These are phyloP conservation scores for Cyprinodon variegatus DNA, from an alignment of 2,113 vertebrate genomes.

Conservation along the genomic window DNA sequence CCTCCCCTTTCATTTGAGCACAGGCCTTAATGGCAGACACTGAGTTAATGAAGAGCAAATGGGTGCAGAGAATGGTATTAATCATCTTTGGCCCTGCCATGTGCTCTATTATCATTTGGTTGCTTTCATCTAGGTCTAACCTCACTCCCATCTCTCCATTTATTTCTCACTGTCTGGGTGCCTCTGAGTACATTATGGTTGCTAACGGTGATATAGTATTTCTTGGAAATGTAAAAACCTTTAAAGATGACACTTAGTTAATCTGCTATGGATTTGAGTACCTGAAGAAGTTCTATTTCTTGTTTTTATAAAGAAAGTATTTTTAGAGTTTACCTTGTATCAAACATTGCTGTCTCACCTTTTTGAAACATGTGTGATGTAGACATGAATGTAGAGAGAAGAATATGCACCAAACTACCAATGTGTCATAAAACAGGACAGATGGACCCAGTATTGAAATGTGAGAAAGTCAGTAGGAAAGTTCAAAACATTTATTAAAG, in stretches of 20 bases:
- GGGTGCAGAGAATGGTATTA: conserved; percentile 85
- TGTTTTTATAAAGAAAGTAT: not conserved
- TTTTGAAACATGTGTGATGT: not conserved
- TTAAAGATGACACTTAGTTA: not conserved
- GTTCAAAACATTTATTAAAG: too few relatives aligned
- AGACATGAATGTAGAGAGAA: not conserved
- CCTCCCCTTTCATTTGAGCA: conserved; percentile 85
- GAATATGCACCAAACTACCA: not conserved
- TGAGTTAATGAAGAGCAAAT: conserved; percentile 93
- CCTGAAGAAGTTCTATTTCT: not conserved
- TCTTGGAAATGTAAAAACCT: conserved; percentile 16
- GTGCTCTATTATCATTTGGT: conserved; percentile 73
- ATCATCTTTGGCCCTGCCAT: conserved; percentile 81
- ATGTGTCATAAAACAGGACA: too few relatives aligned
- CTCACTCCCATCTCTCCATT: conserved; percentile 21
- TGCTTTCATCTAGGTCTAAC: conserved; percentile 75
- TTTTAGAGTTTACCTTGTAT: not conserved
- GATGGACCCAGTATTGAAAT: too few relatives aligned
- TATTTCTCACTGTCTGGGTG: not conserved
- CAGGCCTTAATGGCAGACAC: conserved; percentile 85
- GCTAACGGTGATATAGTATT: conserved; percentile 4
- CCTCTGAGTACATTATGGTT: conserved; percentile 15
- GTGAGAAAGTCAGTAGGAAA: too few relatives aligned
- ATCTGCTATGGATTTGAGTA: not conserved
- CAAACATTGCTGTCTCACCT: not conserved